A percentile compares a stretch with the other conserved stretches of the same genome.
Evolutionary conservation across 2,797 vertebrate species (phyloP).

Genomic region (Gymnoscopelus braueri): DNA sequence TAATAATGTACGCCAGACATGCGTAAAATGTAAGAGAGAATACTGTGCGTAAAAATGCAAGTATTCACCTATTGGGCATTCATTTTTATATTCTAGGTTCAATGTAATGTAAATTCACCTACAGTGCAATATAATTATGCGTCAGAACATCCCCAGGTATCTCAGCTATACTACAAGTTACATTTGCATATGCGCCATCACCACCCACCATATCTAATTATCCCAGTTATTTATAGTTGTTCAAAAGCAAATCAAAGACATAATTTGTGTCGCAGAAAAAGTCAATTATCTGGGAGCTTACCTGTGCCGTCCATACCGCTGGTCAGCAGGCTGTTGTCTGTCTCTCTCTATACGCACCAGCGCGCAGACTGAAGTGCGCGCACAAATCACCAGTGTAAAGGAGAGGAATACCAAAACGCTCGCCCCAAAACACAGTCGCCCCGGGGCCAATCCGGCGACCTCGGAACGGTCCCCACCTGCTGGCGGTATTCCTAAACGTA

Average conservation of each 20-base stretch:
- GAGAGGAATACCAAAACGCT: conserved; percentile 3
- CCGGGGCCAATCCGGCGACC: too few relatives aligned
- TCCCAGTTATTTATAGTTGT: neutral
- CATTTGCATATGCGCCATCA: too few relatives aligned
- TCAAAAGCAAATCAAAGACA: neutral
- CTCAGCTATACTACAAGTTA: too few relatives aligned
- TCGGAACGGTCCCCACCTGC: too few relatives aligned
- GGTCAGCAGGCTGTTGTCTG: conserved; percentile 41
- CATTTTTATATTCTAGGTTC: neutral
- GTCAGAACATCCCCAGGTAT: neutral
- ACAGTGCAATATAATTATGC: conserved; percentile 4
- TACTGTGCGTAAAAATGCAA: conserved; percentile 6
- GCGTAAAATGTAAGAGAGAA: conserved; percentile 51
- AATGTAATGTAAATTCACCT: neutral
- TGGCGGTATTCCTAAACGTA: too few relatives aligned
- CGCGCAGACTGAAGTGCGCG: conserved; percentile 81
- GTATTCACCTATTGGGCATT: neutral
- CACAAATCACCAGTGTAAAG: conserved; percentile 79
- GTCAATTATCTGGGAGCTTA: conserved; percentile 69
- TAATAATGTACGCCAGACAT: conserved; percentile 50
- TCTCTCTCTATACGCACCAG: conserved; percentile 77
- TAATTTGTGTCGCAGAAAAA: conserved; percentile 19
- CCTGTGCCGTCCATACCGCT: conserved; percentile 88
- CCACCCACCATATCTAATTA: neutral
- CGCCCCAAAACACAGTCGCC: too few relatives aligned